These are phyloP conservation scores for Paratilapia polleni DNA, from an alignment of 2,113 vertebrate genomes.

Conservation along the genomic window DNA sequence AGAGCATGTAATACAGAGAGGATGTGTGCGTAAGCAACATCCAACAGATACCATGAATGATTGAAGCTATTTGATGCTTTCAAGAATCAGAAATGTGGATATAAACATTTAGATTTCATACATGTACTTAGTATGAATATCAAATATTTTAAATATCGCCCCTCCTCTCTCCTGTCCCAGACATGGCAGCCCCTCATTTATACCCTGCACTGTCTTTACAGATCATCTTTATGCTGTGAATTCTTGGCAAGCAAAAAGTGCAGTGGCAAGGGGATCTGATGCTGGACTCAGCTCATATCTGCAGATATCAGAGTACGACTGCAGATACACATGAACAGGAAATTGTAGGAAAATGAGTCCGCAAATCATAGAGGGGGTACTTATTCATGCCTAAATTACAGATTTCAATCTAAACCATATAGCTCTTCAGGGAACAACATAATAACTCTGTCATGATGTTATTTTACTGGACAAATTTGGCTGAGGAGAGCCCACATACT, in stretches of 20 bases:
- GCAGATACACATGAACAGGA: background rate
- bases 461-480: background rate
- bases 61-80: background rate
- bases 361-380: background rate
- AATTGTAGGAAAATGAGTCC: background rate
- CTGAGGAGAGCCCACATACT: rapidly evolving
- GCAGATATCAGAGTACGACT: constrained; percentile 17
- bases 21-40: constrained; percentile 25
- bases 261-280: constrained; percentile 8
- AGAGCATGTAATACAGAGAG: constrained; percentile 4
- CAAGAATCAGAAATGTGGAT: background rate
- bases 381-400: background rate
- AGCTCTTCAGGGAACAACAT: background rate
- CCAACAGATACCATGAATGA: background rate
- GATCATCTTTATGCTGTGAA: constrained; percentile 18
- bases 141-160: background rate
- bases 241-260: constrained; percentile 29
- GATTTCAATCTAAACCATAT: background rate
- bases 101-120: background rate
- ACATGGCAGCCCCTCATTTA: background rate
- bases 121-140: background rate
- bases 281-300: constrained; percentile 28
- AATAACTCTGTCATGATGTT: background rate
- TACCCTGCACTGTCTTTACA: background rate
- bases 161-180: background rate